These are phyloP conservation scores for Cuculus canorus DNA, from an alignment of 2,797 vertebrate genomes.

Conservation along the genomic window DNA sequence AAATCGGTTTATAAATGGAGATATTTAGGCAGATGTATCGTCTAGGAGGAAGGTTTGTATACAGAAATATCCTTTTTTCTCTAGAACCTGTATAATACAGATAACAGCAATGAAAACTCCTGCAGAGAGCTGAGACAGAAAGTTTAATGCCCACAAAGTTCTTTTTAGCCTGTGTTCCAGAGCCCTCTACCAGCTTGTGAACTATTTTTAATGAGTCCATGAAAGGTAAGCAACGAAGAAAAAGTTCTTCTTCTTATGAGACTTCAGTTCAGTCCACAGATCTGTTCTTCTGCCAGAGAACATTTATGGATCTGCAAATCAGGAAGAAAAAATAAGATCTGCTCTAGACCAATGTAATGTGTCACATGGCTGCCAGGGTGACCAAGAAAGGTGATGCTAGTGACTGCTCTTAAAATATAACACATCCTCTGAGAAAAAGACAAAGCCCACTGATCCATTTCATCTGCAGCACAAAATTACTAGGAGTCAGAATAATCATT, in stretches of 20 bases:
- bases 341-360: neutral
- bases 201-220: neutral
- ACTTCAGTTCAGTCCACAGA: neutral
- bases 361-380: neutral
- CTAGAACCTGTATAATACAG: neutral
- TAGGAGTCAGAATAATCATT: neutral
- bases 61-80: conserved; percentile 26
- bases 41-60: neutral
- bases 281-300: neutral
- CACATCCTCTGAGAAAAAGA: neutral
- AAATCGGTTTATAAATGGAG: conserved; percentile 7
- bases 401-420: neutral
- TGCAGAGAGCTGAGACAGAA: conserved; percentile 1
- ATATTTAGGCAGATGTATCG: conserved; percentile 12
- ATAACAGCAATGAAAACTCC: neutral
- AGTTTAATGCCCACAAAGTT: neutral
- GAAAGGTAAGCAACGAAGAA: neutral
- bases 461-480: neutral
- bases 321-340: neutral
- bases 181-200: neutral
- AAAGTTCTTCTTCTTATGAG: neutral
- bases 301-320: neutral
- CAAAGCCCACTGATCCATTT: neutral
- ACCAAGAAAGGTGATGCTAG: neutral
- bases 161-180: neutral